Evolutionary conservation across 2,797 vertebrate genomes (phyloP), one percentile per base, ranked within the genome.

Genomic region (Crax fasciolata): DNA sequence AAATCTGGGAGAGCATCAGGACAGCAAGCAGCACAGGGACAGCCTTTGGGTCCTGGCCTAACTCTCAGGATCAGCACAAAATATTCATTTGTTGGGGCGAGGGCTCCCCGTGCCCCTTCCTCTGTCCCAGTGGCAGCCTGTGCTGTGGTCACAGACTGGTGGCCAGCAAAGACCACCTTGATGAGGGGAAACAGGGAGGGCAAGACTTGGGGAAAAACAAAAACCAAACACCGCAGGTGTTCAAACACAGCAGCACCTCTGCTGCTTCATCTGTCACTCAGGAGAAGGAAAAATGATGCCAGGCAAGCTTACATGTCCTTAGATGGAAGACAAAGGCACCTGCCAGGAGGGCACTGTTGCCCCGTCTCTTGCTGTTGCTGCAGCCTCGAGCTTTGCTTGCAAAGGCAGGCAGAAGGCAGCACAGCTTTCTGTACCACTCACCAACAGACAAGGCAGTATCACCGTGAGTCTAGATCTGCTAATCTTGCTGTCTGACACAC

Each of bases 371-470:
- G 35, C 35, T 35, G 35, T 35, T 35, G 35, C 35, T 44, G 55
- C 0, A 43, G 65, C 48, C 84, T 49, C 72, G 15, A 24, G 13
- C 1, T 28, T 46, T 57, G 59, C 28, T 28, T 6, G n/a, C 0
- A 7, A 13, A 54, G 61, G 52, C 44, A n/a, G 25, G 38, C 11
- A 4, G 49, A 7, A 0, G 2, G 0, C 8, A 18, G 63, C 73
- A 28, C n/a, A 0, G 52, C 72, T 11, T 51, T 39, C 73, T 6
- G 27, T 35, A 35, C 35, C 35, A 35, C 35, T 35, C 35, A 1
- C 41, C 32, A 2, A 4, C 2, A 13, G 49, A 27, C 21, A 19
- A 65, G 38, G 57, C 43, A 44, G 68, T 7, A 32, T 20, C 18
- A 41, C n/a, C 11, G 52, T 9, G 18, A 21, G 1, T 4, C 46